Evolutionary conservation across 1,140 invertebrate species (phyloP), one percentile per base, ranked within the genome.

Genomic region (Calosoma granatense): DNA sequence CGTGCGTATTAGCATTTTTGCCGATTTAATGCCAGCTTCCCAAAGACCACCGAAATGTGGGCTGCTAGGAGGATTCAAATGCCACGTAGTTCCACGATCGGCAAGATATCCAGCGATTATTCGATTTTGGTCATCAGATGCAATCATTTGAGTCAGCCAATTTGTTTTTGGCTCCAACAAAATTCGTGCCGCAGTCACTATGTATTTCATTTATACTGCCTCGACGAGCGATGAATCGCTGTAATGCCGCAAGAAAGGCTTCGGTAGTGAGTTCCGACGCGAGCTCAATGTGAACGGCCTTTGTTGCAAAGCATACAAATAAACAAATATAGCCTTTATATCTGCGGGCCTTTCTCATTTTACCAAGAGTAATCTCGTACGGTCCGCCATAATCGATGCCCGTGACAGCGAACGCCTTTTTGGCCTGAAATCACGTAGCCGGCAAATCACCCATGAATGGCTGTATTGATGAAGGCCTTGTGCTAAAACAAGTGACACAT

Each of bases 91-190:
- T 36, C 26, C n/a, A 9, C 26, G n/a, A n/a, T 36, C n/a, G 26
- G 6, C n/a, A n/a, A 36, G 6, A n/a, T 36, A 6, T 36, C n/a
- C 26, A 36, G 6, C 6, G 26, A 36, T 36, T 36, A n/a, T 36
- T 36, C n/a, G 26, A 9, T 36, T n/a, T n/a, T n/a, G n/a, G n/a
- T 60, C 41, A 88, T 36, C n/a, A 36, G 26, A 36, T 36, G 26
- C 6, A 36, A n/a, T 36, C n/a, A 6, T 36, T 6, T 36, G 6
- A 36, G 26, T 57, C 41, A 54, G n/a, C 47, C 12, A 60, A 54
- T 23, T 52, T 20, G 23, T 60, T 64, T 2, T 47, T 51, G n/a
- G 59, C 57, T 1, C 63, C 63, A 20, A 54, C 54, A 54, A 68
- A 68, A 56, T 62, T 65, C 2, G 59, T 62, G 3, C 60, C 65